These are phyloP conservation scores for Epinotia nisella DNA, from an alignment of 2,888 invertebrate species.

Conservation along the genomic window DNA sequence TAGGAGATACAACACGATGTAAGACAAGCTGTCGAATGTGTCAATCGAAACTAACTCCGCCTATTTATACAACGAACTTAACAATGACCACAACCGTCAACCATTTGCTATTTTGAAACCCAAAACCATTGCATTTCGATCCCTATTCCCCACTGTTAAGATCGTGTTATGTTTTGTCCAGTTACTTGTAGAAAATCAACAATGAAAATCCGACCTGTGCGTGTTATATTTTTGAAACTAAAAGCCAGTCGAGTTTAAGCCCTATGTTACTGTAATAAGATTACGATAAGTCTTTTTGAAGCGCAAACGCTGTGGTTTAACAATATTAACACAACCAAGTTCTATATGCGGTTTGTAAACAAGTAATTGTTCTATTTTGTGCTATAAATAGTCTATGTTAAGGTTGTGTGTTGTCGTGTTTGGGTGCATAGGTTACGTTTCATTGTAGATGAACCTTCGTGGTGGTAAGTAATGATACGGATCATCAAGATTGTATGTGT, in stretches of 20 bases:
- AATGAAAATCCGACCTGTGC: constrained; percentile 39
- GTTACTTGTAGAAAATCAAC: constrained; percentile 27
- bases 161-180: constrained; percentile 17
- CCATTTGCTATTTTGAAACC: constrained; percentile 29
- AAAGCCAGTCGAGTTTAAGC: background rate
- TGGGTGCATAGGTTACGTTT: background rate
- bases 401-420: background rate
- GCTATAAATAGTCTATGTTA: background rate
- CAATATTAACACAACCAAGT: background rate
- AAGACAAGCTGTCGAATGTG: constrained; percentile 63
- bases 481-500: constrained; percentile 28
- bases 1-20: constrained; percentile 51
- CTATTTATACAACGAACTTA: constrained; percentile 69
- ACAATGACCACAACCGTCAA: constrained; percentile 53
- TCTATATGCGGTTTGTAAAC: constrained; percentile 13
- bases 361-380: background rate
- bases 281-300: background rate
- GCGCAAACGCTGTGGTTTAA: constrained; percentile 10
- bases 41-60: constrained; percentile 54
- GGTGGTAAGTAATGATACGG: constrained; percentile 36
- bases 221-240: constrained; percentile 19
- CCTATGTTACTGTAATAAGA: background rate
- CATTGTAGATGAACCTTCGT: constrained; percentile 36
- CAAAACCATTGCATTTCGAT: constrained; percentile 27
- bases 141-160: constrained; percentile 10